phyloP scores from a whole-genome alignment of 1,140 invertebrate genomes.

The Tachypleus tridentatus region DNA sequence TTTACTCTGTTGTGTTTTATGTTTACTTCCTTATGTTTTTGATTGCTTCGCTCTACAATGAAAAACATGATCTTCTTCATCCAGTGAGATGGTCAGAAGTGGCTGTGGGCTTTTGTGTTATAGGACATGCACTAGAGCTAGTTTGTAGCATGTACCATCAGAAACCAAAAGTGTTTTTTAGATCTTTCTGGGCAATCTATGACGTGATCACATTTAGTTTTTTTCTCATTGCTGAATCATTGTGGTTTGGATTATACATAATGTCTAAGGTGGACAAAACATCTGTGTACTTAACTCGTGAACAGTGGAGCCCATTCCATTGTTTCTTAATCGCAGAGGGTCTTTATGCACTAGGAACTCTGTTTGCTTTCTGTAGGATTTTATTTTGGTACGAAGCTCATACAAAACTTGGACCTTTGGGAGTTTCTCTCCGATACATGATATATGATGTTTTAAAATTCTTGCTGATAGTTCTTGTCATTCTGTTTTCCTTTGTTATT shows the following conservation, averaged over 20 bases:
- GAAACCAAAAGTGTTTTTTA: constrained; percentile 13
- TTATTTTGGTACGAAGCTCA: constrained; percentile 44
- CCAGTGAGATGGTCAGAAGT: constrained; percentile 17
- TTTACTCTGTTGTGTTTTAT: constrained; percentile 18
- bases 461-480: constrained; percentile 19
- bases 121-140: constrained; percentile 18
- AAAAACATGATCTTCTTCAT: constrained; percentile 14
- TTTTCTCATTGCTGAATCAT: constrained; percentile 16
- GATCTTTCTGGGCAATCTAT: constrained; percentile 16
- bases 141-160: constrained; percentile 12
- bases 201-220: constrained; percentile 18
- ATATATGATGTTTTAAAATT: constrained; percentile 17
- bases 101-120: constrained; percentile 13
- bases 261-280: not conserved
- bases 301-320: constrained; percentile 18
- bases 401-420: constrained; percentile 44
- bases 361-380: constrained; percentile 30
- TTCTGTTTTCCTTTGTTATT: constrained; percentile 19
- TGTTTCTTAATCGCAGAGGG: constrained; percentile 18
- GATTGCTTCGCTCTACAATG: not conserved
- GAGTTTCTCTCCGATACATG: constrained; percentile 20
- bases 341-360: constrained; percentile 17
- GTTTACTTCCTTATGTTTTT: constrained; percentile 16
- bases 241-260: constrained; percentile 15
- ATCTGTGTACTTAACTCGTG: constrained; percentile 7